These are phyloP conservation scores for Dendropsophus ebraccatus DNA, from an alignment of 2,113 vertebrate genomes.

Conservation along the genomic window DNA sequence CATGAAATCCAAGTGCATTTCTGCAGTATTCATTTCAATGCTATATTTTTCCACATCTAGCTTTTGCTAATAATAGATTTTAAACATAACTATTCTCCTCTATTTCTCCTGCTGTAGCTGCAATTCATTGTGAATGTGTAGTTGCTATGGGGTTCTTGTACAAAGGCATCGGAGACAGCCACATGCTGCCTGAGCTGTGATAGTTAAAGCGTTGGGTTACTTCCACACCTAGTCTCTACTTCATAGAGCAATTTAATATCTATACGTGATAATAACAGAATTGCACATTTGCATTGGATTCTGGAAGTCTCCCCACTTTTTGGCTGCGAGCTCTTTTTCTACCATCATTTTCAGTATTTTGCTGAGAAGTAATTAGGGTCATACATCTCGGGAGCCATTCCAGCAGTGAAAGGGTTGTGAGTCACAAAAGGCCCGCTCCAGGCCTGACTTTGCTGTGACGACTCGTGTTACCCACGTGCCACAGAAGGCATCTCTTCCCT, in stretches of 20 bases:
- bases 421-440: neutral
- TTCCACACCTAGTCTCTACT: neutral
- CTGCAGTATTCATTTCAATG: neutral
- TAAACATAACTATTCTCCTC: neutral
- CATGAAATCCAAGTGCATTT: neutral
- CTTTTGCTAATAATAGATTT: neutral
- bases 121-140: neutral
- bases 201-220: neutral
- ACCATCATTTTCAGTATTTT: neutral
- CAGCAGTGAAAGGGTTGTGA: constrained; percentile 22
- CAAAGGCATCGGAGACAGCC: neutral
- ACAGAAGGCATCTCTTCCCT: constrained; percentile 15
- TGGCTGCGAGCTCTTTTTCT: neutral
- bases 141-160: neutral
- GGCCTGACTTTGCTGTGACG: constrained; percentile 33
- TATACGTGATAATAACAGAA: neutral
- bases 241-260: neutral
- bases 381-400: neutral
- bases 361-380: neutral
- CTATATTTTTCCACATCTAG: neutral
- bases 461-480: constrained; percentile 11
- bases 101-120: neutral
- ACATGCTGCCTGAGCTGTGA: neutral
- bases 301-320: neutral
- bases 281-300: neutral